phyloP scores from a whole-genome alignment of 2,797 vertebrate species.

The Columba guinea region DNA sequence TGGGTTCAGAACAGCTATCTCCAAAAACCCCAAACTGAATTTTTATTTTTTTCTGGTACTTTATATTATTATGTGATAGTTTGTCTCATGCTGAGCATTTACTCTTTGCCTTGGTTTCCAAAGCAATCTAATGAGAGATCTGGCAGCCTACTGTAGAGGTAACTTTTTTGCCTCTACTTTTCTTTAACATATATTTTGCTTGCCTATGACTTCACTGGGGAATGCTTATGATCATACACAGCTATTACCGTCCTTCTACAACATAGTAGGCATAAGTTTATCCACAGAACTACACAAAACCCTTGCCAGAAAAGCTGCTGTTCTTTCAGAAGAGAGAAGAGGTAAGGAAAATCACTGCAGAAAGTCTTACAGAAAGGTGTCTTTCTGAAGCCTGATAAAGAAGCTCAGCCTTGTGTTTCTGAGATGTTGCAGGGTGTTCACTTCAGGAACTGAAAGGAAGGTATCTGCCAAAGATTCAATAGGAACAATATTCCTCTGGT shows the following conservation, averaged over 20 bases:
- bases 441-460: not conserved
- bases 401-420: not conserved
- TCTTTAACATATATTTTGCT: not conserved
- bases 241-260: not conserved
- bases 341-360: not conserved
- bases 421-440: not conserved
- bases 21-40: not conserved
- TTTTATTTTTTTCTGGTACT: not conserved
- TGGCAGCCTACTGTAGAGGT: not conserved
- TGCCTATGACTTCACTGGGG: not conserved
- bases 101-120: not conserved
- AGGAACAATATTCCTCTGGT: not conserved
- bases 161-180: not conserved
- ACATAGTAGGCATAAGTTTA: not conserved
- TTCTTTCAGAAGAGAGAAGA: not conserved
- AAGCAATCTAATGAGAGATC: not conserved
- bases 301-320: not conserved
- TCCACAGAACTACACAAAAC: not conserved
- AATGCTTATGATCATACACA: not conserved
- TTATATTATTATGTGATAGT: not conserved
- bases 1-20: not conserved
- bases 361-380: not conserved
- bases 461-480: not conserved
- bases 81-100: not conserved
- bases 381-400: slow-evolving; percentile 2